phyloP scores from a whole-genome alignment of 2,113 vertebrate genomes.

The Phycodurus eques region DNA sequence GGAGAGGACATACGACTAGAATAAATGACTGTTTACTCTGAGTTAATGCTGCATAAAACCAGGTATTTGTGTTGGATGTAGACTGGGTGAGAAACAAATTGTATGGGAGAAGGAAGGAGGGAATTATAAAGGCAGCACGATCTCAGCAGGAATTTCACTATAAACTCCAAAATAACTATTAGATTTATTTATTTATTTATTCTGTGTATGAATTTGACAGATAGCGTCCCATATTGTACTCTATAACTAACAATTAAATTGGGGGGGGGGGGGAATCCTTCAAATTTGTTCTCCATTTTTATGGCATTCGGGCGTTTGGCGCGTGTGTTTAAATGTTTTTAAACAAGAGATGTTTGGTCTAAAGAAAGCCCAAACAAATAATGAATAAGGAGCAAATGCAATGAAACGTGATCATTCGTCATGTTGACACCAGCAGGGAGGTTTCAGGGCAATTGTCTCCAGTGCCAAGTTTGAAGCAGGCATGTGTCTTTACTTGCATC shows the following conservation, averaged over 20 bases:
- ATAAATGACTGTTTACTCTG: slow-evolving; percentile 20
- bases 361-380: slow-evolving; percentile 49
- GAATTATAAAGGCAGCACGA: neutral
- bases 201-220: neutral
- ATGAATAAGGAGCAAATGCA: slow-evolving; percentile 33
- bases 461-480: neutral
- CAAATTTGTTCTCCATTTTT: too few species aligned
- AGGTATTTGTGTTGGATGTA: neutral
- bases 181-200: neutral
- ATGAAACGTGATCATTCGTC: slow-evolving; percentile 45
- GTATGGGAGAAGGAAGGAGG: neutral
- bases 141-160: neutral
- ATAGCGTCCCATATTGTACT: neutral
- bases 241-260: neutral
- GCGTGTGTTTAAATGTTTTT: slow-evolving; percentile 34
- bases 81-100: neutral
- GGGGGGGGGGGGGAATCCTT: too few species aligned
- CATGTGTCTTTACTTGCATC: neutral
- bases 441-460: slow-evolving; percentile 14
- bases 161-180: neutral
- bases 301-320: too few species aligned
- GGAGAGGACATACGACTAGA: slow-evolving; percentile 13
- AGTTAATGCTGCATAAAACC: slow-evolving; percentile 6
- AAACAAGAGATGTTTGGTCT: slow-evolving; percentile 35
- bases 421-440: slow-evolving; percentile 26